Base-by-base conservation (phyloP, 2,113 vertebrate species). In the Cnemophilus loriae region DNA sequence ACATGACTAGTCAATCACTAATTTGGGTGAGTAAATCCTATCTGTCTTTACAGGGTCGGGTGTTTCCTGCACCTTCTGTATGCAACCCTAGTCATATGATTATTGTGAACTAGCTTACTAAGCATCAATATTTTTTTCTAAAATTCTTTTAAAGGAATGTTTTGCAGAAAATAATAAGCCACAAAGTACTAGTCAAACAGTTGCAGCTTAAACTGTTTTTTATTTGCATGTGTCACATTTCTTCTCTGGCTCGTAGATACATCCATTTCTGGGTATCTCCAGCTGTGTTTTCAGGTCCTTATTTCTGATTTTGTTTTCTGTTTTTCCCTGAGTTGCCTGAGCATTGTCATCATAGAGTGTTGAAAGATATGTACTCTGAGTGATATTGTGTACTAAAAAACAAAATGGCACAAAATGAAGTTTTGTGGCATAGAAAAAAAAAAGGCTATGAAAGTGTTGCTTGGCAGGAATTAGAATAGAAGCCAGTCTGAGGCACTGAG, bases 61-160 rank as follows among this genome's bases (percentile, higher is more conserved):
- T 55, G 30, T 35, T 65, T 82, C 35, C 23, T 60, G 21, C 53
- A 63, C 15, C 35, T 90, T 74, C 33, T 39, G 11, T 50, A 11
- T 42, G 16, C 19, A n/a, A 0, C 50, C 27, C 56, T 10, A 55
- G 10, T 35, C 1, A 0, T 41, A 12, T 39, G 49, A 50, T 28
- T 80, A 7, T 39, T 93, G 49, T 56, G 37, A 91, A 77, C 37
- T 7, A 64, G 7, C 24, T 80, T 60, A 49, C 19, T 50, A 80
- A 76, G 19, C 24, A 70, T 26, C n/a, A 46, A 16, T 5, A 14
- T 16, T 53, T 74, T 75, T 56, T 89, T 35, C 16, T 11, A 35
- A 50, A 87, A 69, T 27, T 49, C 6, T 73, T 71, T 56, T 44
- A 80, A 86, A 60, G 10, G 7, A 59, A 53, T 50, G 13, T 47